A percentile compares a stretch with the other conserved stretches of the same genome.
Evolutionary conservation across 2,113 vertebrate genomes (phyloP).

Genomic region (Actenoides hombroni): DNA sequence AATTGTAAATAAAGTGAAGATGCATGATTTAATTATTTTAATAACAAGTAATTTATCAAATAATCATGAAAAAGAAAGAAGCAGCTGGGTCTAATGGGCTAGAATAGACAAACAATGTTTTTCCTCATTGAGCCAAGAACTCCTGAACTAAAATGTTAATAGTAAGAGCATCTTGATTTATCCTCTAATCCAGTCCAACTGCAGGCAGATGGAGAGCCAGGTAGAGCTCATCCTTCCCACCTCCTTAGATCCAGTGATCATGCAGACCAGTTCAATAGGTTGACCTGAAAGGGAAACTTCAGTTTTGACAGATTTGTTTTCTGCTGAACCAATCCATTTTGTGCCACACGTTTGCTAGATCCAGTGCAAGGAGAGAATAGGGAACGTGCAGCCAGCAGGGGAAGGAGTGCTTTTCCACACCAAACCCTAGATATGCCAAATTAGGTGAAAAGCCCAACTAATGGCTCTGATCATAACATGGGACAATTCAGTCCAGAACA

Average conservation of each 20-base stretch:
- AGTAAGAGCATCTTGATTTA: background rate
- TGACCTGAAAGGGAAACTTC: background rate
- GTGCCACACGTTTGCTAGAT: background rate
- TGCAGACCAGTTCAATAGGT: background rate
- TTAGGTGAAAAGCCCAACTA: background rate
- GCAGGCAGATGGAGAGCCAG: background rate
- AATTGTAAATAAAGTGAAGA: constrained; percentile 25
- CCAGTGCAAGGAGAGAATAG: background rate
- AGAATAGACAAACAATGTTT: background rate
- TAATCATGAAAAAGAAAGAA: background rate
- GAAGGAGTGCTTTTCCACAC: background rate
- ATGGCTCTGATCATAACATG: background rate
- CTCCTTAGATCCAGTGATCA: background rate
- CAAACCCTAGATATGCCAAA: background rate
- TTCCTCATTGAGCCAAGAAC: background rate
- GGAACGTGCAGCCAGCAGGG: background rate
- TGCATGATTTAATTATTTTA: constrained; percentile 33
- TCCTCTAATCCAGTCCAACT: background rate
- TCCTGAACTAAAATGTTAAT: background rate
- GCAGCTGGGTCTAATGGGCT: background rate
- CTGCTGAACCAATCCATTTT: background rate
- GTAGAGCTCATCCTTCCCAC: background rate
- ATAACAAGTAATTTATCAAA: constrained; percentile 9
- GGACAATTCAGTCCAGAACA: background rate
- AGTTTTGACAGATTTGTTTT: background rate